Base-by-base conservation (phyloP, 1,140 invertebrate genomes). In the Drosophila trapezifrons region DNA sequence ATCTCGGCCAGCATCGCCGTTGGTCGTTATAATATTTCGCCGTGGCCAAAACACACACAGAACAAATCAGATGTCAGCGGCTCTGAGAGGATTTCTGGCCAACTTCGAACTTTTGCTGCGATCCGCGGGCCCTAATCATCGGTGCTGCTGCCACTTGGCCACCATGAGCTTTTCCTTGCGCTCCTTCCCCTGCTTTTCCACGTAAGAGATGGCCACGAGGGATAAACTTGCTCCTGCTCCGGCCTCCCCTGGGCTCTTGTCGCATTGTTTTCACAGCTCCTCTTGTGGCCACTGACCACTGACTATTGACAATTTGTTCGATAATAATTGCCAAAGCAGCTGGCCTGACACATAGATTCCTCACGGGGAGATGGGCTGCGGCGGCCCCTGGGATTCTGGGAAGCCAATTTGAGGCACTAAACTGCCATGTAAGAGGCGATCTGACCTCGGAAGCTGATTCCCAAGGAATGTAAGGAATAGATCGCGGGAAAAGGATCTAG, bases 221-320 rank as follows among this genome's bases (percentile, higher is more conserved):
- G 69, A 72, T 72, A 72, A 72, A 20, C 43, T 27, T 12, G 17
- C 29, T 4, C 15, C 56, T 29, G 20, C 25, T 25, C 45, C 49
- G 17, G 10, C 32, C 35, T 45, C 42, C 32, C 49, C 32, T 40
- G n/a, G 49, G 40, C 76, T 81, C 73, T 72, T 86, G 82, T 85
- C 82, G 82, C 82, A 86, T 86, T 86, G 82, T 86, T 86, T 87
- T 85, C 81, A 85, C 82, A 86, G 83, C 83, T 87, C 66, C 78
- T 3, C 51, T 37, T 13, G 17, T 15, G 17, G 12, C 29, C 51
- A 20, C 12, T 15, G 59, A 56, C 62, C 12, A 66, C 74, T 91
- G 90, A 91, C 90, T 90, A 91, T 91, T 91, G 90, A 91, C 90
- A 91, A 91, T 91, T 91, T 91, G 90, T 90, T 91, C 74, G 80